These are phyloP conservation scores for Brachymystax lenok DNA, from an alignment of 2,797 vertebrate genomes.

Conservation along the genomic window DNA sequence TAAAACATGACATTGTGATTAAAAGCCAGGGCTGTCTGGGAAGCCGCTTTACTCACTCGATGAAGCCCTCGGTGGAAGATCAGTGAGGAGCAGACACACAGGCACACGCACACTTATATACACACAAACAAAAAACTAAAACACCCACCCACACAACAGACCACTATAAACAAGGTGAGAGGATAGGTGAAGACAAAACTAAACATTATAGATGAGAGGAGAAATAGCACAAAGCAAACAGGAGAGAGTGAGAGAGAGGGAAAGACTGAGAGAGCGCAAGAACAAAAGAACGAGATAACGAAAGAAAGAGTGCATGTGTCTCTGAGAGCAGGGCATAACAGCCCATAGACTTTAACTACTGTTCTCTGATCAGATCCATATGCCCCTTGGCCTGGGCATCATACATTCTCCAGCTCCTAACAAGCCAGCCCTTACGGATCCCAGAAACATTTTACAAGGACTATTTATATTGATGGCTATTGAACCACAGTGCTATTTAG, in stretches of 20 bases:
- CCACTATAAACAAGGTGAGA: not conserved
- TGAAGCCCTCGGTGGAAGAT: not conserved
- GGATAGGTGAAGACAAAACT: not conserved
- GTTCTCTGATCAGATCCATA: conserved; percentile 82
- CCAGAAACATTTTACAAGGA: conserved; percentile 72
- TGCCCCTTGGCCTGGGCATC: conserved; percentile 69
- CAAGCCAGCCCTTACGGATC: conserved; percentile 65
- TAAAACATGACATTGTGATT: conserved; percentile 74
- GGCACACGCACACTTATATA: not conserved
- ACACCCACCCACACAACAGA: not conserved
- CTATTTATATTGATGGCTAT: conserved; percentile 76
- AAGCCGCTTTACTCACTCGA: conserved; percentile 33
- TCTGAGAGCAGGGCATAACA: conserved; percentile 57
- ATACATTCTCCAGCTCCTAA: conserved; percentile 69
- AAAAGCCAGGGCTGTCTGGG: conserved; percentile 55
- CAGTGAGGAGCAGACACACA: conserved; percentile 1
- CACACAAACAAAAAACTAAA: too few relatives aligned
- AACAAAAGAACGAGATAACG: conserved; percentile 23
- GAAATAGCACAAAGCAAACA: conserved; percentile 8
- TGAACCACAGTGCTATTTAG: conserved; percentile 72
- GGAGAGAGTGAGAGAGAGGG: not conserved
- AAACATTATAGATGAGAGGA: not conserved
- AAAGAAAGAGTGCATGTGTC: conserved; percentile 44
- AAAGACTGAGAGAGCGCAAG: conserved; percentile 7
- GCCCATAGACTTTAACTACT: conserved; percentile 76